phyloP scores from a whole-genome alignment of 1,140 invertebrate species.

The Aphelinus atriplicis region DNA sequence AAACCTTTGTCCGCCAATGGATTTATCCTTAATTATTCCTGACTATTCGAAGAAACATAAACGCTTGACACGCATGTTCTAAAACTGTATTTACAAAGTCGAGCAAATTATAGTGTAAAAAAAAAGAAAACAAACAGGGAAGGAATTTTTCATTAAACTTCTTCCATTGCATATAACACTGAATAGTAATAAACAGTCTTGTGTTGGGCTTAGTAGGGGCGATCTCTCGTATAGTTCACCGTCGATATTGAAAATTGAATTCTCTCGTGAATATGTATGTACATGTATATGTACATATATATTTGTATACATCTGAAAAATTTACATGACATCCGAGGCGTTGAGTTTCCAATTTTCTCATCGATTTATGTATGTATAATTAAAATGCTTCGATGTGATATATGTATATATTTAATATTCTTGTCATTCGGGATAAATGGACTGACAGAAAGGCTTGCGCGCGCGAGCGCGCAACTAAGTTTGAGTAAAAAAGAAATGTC shows the following conservation, averaged over 20 bases:
- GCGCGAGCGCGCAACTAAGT: neutral
- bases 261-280: slow-evolving; percentile 34
- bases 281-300: slow-evolving; percentile 36
- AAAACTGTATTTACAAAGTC: slow-evolving; percentile 34
- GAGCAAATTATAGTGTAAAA: slow-evolving; percentile 37
- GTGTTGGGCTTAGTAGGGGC: slow-evolving; percentile 51
- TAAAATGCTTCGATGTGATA: slow-evolving; percentile 15
- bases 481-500: neutral
- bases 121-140: slow-evolving; percentile 36
- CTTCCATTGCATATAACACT: slow-evolving; percentile 36
- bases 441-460: neutral
- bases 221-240: slow-evolving; percentile 36
- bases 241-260: slow-evolving; percentile 29
- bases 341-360: slow-evolving; percentile 36
- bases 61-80: slow-evolving; percentile 18
- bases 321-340: slow-evolving; percentile 41
- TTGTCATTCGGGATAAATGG: too few relatives aligned
- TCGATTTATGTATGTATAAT: slow-evolving; percentile 41
- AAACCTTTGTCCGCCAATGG: too few relatives aligned
- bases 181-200: slow-evolving; percentile 61
- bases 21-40: slow-evolving; percentile 8
- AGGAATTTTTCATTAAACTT: slow-evolving; percentile 8
- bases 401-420: too few relatives aligned
- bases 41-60: slow-evolving; percentile 27
- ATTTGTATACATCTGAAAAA: neutral